Conservation (phyloP, 2,797 vertebrate genomes). For the Phrynocephalus vlangalii region DNA sequence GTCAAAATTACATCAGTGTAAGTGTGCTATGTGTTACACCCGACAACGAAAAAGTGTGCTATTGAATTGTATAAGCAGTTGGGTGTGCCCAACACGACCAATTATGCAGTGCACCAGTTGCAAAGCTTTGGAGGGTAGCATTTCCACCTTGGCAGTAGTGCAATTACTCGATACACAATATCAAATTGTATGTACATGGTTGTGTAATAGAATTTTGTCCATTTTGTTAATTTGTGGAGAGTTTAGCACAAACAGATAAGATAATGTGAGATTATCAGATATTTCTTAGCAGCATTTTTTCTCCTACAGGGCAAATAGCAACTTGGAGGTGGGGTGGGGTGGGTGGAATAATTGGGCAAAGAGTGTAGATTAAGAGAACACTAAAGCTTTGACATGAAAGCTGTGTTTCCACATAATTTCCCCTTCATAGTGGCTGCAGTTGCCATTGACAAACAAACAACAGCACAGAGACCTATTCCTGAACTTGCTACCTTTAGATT, state of each 20-base stretch:
- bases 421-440: not conserved
- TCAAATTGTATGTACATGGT: too few species aligned
- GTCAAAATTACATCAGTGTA: too few species aligned
- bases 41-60: too few species aligned
- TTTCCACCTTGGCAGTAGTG: too few species aligned
- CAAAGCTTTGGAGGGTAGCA: too few species aligned
- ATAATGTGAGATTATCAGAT: not conserved
- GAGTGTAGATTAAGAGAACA: not conserved
- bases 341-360: not conserved
- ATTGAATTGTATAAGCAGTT: too few species aligned
- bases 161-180: too few species aligned
- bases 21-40: too few species aligned
- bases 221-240: not conserved
- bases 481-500: not conserved
- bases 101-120: too few species aligned
- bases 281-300: not conserved
- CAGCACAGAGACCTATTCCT: not conserved
- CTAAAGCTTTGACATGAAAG: not conserved
- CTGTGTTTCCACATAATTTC: not conserved
- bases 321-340: not conserved
- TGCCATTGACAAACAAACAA: not conserved
- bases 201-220: too few species aligned
- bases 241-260: not conserved
- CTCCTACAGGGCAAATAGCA: not conserved
- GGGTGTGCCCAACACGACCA: too few species aligned